phyloP scores from a whole-genome alignment of 37 sponge, comb jelly and placozoan genomes.

The Hormiphora californensis region DNA sequence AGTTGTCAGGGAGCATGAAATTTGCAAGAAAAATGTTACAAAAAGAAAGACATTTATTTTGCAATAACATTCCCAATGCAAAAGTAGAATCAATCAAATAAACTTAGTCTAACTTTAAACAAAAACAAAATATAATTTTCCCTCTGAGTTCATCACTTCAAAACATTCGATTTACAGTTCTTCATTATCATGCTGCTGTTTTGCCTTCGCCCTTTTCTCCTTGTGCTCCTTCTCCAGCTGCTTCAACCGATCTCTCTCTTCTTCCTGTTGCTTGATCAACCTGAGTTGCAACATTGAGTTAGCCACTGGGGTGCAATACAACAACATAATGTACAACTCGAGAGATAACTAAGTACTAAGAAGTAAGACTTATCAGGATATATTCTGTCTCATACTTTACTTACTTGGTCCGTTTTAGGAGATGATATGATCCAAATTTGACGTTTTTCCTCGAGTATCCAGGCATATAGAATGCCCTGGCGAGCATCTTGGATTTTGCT shows the following conservation, averaged over 20 bases:
- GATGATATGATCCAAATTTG: conserved; percentile 50
- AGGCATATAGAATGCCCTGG: conserved; percentile 46
- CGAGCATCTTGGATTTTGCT: conserved; percentile 56
- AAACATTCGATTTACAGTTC: neutral
- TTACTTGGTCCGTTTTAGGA: conserved; percentile 44
- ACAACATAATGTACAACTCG: no score
- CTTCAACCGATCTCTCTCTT: neutral
- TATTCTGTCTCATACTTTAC: neutral
- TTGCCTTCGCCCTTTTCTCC: neutral
- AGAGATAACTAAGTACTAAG: neutral
- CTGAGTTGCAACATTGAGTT: no score
- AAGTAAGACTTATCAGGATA: neutral
- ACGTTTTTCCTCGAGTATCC: conserved; percentile 25
- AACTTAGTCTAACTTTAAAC: no score
- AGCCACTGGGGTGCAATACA: no score
- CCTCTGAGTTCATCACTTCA: neutral
- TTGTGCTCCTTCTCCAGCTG: neutral
- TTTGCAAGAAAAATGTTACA: no score
- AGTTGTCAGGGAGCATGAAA: no score
- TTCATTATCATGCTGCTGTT: neutral
- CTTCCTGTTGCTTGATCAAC: neutral
- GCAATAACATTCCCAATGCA: no score
- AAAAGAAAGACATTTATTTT: no score
- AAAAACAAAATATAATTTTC: neutral
- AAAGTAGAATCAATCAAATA: no score